Base-by-base conservation (phyloP, 2,113 vertebrate genomes). In the Pachypanchax playfairii region DNA sequence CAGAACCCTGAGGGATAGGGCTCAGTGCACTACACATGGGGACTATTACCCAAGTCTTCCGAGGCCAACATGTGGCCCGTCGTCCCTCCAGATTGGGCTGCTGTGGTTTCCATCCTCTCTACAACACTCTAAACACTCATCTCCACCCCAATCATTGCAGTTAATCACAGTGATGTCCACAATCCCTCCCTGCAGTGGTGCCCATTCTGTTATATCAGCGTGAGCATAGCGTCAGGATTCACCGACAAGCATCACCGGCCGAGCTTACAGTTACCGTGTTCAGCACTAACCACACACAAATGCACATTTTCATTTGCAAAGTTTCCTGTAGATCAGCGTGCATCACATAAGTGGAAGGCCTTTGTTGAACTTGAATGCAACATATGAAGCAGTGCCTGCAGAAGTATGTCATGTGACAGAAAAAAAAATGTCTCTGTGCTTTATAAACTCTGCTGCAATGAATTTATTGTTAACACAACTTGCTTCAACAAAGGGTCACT, bases 1-100 rank as follows among this genome's bases (percentile, higher is more conserved):
- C 83, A 70, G 51, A 54, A 80, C 78, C 88, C 75, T 75, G 78
- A 83, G 86, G 87, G 85, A 87, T 77, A 76, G 56, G 60, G 85
- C 86, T 83, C 63, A 25, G 82, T 33, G 48, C 57, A 76, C 86
- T 79, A 87, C 90, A 92, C 87, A 91, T 92, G 90, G 89, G 88
- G 87, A 85, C 84, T 74, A 91, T 92, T 91, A 92, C 75, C 83
- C 68, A 17, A 72, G 72, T 51, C 49, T 46, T 49, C 69, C 25
- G 63, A 73, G 62, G 76, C 73, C 68, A 43, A 64, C 70, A 67
- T 68, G 69, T 47, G 46, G 66, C 65, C 26, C 21, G 65, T 71
- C 54, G 66, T 71, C 80, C 73, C 85, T 82, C 66, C 56, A 76
- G 73, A 82, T 83, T 72, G 80, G 66, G 75, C 80, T 58, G 53